phyloP scores from a whole-genome alignment of 2,797 vertebrate species.

The Micromesistius poutassou region DNA sequence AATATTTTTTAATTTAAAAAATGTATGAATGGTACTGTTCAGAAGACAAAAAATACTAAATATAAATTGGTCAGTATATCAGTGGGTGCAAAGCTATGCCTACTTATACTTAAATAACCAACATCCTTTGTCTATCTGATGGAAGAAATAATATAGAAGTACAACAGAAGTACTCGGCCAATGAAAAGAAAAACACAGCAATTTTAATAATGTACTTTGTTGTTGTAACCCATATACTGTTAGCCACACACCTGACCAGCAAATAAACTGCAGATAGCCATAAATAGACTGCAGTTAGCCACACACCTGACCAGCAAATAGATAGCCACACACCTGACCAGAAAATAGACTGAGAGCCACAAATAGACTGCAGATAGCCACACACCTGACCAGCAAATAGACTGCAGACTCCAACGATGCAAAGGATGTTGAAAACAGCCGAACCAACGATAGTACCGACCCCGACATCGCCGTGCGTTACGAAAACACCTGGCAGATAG shows the following conservation, averaged over 20 bases:
- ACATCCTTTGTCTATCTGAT: not conserved
- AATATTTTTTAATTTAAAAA: not conserved
- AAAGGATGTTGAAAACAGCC: constrained; percentile 9
- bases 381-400: constrained; percentile 7
- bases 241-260: no score
- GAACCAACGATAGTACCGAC: constrained; percentile 5
- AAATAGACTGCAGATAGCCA: not conserved
- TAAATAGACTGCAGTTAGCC: not conserved
- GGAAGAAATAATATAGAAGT: not conserved
- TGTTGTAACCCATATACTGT: no score
- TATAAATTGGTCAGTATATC: not conserved
- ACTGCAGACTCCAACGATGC: constrained; percentile 2
- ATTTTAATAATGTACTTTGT: not conserved
- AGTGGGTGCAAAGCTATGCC: not conserved
- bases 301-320: no score
- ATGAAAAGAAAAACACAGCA: not conserved
- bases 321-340: no score
- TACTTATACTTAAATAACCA: not conserved
- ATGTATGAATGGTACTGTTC: no score
- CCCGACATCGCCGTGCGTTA: constrained; percentile 4
- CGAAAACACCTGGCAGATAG: not conserved
- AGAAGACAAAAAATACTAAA: not conserved
- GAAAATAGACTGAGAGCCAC: not conserved
- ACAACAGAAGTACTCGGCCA: not conserved
- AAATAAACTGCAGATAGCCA: no score